Evolutionary conservation across 2,888 invertebrate species (phyloP), one percentile per base, ranked within the genome.

Genomic region (Erebia epiphron): DNA sequence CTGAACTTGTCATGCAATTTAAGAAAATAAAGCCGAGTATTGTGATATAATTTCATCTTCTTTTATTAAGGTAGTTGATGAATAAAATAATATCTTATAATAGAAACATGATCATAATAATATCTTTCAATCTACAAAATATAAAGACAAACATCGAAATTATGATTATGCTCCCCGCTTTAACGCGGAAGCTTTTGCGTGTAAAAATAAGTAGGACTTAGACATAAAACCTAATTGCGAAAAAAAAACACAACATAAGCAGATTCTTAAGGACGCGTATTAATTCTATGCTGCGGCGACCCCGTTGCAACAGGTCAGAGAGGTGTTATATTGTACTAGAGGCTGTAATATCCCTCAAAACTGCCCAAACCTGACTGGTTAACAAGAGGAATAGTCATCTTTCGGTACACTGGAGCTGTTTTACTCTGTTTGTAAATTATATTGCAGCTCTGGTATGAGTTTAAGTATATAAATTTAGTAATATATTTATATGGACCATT

Each of bases 141-240:
- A 46, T 46, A 13, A 46, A 13, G 46, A 46, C 3, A 46, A 13
- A 21, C 26, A 46, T 46, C 14, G 26, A 21, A 43, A 54, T 35
- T 21, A 52, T 52, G 35, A 35, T 46, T n/a, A 58, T 50, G 26
- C 57, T 61, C 61, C 52, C 52, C n/a, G 43, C 61, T 21, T 62
- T 46, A 62, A 62, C 62, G 61, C 61, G 62, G 62, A 21, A 49
- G 46, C 49, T 46, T 21, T 46, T 46, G 64, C 64, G 41, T 65
- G 43, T 56, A 65, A 65, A 54, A 54, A 54, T 65, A 65, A 65
- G 18, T 65, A 43, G 43, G 56, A 54, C 56, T 21, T 26, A 21
- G 41, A 43, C 65, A 56, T 43, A 54, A 65, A 73, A 70, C 49
- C 70, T 70, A 73, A 73, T 73, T 70, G 73, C 64, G 67, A 73